Base-by-base conservation (phyloP, 2,113 vertebrate species). In the Cepphus grylle region DNA sequence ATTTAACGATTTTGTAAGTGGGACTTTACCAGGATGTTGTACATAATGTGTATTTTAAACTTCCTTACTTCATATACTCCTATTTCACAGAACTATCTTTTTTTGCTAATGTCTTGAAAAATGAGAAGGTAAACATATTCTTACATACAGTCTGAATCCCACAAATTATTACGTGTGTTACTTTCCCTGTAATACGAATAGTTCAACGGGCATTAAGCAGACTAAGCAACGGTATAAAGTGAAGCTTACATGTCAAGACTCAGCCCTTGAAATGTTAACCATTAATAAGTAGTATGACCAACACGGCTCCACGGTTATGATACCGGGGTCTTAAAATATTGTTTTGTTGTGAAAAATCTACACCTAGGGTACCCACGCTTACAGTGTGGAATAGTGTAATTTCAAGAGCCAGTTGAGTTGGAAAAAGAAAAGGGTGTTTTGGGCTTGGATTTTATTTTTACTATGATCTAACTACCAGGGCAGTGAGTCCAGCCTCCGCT, bases 321-420 rank as follows among this genome's bases (percentile, higher is more conserved):
- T 26, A 82, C 0, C 6, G 5, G 11, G 8, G 8, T 80, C 40
- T 82, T 80, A n/a, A 93, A 96, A 94, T 36, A 13, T 17, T 65
- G 19, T 1, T 66, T 40, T 53, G 3, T 19, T 66, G 11, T 42
- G 22, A 36, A 66, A 63, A 70, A 85, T 9, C 26, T 61, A 11
- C 13, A 81, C 8, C 14, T 43, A 9, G 2, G 4, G 15, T 52
- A 61, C 20, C 6, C 20, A 50, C 18, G 17, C 7, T 49, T 93
- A 27, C 0, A 3, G 32, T 21, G 12, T 17, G 20, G 30, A 15
- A 13, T 29, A 85, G 11, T 3, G 6, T 17, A 27, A 50, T 65
- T 94, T 52, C 29, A 79, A 40, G 61, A 76, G 17, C 5, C 32
- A 4, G 11, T 2, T 45, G n/a, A 42, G 3, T 63, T 19, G 59